A percentile compares a stretch with the other conserved stretches of the same genome.
These are phyloP conservation scores for Ficedula albicollis DNA, from an alignment of 2,797 vertebrate genomes.

Conservation along the genomic window DNA sequence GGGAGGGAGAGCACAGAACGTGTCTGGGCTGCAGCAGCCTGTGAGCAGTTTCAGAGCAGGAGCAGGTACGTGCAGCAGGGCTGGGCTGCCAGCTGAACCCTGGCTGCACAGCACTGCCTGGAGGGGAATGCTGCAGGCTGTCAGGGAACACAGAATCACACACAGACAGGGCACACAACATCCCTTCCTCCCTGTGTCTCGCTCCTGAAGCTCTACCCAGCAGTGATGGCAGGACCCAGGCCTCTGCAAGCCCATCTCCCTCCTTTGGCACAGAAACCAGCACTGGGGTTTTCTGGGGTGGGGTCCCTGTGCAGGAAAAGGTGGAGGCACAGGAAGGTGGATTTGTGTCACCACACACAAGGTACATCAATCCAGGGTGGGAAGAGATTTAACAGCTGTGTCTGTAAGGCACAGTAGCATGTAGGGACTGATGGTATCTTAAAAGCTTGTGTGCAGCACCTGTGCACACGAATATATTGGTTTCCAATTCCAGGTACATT, in stretches of 20 bases:
- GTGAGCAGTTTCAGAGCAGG: background rate
- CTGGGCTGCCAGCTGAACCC: background rate
- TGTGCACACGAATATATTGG: slow-evolving; percentile 12
- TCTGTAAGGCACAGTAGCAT: background rate
- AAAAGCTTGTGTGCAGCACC: slow-evolving; percentile 3
- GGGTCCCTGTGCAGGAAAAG: background rate
- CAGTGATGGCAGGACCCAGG: background rate
- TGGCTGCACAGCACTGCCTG: background rate
- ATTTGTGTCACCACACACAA: background rate
- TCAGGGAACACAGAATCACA: background rate
- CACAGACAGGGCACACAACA: too few species aligned
- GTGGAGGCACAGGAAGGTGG: background rate
- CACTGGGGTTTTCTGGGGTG: background rate
- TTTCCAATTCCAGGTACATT: slow-evolving; percentile 48
- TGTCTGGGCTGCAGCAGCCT: slow-evolving; percentile 16
- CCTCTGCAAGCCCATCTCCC: background rate
- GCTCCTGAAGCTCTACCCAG: background rate
- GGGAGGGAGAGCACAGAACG: slow-evolving; percentile 2
- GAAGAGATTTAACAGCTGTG: background rate
- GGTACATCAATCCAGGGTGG: background rate
- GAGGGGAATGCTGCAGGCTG: background rate
- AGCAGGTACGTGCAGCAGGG: background rate
- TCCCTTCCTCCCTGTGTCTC: background rate
- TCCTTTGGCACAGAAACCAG: background rate
- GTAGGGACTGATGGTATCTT: background rate